These are phyloP conservation scores for Athrips mouffetella DNA, from an alignment of 2,888 invertebrate species.

Conservation along the genomic window DNA sequence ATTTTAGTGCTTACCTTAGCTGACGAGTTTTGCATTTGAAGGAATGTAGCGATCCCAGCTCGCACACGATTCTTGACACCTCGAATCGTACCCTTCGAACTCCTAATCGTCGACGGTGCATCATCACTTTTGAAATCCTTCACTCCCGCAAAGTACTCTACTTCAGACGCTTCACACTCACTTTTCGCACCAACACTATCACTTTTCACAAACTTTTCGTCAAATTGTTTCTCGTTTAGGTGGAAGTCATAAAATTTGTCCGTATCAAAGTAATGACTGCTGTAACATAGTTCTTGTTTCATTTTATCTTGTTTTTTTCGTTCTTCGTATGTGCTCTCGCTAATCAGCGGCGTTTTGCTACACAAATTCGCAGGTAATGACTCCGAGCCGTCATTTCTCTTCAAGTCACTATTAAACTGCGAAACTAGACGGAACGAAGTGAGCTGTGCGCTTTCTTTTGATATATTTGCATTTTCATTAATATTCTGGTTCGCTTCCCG, in stretches of 20 bases:
- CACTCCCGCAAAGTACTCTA: conserved; percentile 88
- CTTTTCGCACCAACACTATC: conserved; percentile 63
- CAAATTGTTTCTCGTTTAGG: conserved; percentile 83
- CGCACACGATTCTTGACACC: conserved; percentile 96
- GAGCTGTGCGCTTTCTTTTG: conserved; percentile 71
- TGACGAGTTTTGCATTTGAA: conserved; percentile 87
- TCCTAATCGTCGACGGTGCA: conserved; percentile 88
- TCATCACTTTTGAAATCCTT: conserved; percentile 83
- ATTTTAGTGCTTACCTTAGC: conserved; percentile 82
- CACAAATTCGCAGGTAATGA: conserved; percentile 44
- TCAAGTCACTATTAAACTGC: conserved; percentile 64
- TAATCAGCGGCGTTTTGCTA: conserved; percentile 72
- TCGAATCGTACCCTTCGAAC: conserved; percentile 94
- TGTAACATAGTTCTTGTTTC: conserved; percentile 67
- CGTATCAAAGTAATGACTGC: conserved; percentile 82
- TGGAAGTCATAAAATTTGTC: conserved; percentile 91
- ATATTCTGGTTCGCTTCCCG: conserved; percentile 63
- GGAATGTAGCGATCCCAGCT: conserved; percentile 96
- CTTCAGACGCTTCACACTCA: conserved; percentile 67
- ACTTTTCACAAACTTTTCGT: conserved; percentile 62
- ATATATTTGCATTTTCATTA: conserved; percentile 67
- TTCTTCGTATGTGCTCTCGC: conserved; percentile 84
- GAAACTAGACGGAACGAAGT: conserved; percentile 76
- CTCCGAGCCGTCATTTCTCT: conserved; percentile 47
- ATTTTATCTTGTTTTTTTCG: conserved; percentile 74